Evolutionary conservation across 2,113 vertebrate species (phyloP).

Genomic region (Epinephelus moara): DNA sequence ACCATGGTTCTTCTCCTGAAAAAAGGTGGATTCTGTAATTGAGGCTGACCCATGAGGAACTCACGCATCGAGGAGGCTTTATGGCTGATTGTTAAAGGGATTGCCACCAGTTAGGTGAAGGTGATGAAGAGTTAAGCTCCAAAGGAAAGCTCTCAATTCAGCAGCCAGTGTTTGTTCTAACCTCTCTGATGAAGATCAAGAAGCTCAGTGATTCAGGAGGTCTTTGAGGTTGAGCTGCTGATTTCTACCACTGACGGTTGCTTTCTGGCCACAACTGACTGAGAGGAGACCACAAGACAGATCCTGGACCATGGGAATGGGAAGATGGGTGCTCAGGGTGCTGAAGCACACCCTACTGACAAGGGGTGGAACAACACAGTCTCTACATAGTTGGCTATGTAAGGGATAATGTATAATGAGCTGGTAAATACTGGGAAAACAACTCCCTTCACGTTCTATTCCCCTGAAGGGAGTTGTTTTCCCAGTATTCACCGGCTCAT

Average conservation of each 20-base stretch:
- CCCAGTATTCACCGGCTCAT: too few relatives aligned
- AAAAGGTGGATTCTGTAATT: neutral
- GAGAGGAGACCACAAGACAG: too few relatives aligned
- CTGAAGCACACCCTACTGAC: too few relatives aligned
- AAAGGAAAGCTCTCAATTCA: neutral
- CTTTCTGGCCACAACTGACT: neutral
- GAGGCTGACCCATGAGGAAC: neutral
- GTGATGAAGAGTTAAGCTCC: too few relatives aligned
- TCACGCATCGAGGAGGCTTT: neutral
- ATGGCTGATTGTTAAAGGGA: neutral
- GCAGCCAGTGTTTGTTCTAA: neutral
- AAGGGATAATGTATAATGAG: too few relatives aligned
- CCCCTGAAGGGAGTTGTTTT: too few relatives aligned
- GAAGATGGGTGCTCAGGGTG: too few relatives aligned
- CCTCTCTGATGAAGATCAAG: neutral
- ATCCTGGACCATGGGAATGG: too few relatives aligned
- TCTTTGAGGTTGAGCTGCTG: neutral
- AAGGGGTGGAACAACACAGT: too few relatives aligned
- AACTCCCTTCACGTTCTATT: too few relatives aligned
- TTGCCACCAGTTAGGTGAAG: neutral
- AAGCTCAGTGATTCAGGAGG: neutral
- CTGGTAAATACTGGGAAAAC: too few relatives aligned
- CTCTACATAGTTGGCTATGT: too few relatives aligned
- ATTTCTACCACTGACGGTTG: neutral
- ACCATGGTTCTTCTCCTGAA: neutral